phyloP scores from a whole-genome alignment of 2,888 invertebrate species.

The Lomographa bimaculata region DNA sequence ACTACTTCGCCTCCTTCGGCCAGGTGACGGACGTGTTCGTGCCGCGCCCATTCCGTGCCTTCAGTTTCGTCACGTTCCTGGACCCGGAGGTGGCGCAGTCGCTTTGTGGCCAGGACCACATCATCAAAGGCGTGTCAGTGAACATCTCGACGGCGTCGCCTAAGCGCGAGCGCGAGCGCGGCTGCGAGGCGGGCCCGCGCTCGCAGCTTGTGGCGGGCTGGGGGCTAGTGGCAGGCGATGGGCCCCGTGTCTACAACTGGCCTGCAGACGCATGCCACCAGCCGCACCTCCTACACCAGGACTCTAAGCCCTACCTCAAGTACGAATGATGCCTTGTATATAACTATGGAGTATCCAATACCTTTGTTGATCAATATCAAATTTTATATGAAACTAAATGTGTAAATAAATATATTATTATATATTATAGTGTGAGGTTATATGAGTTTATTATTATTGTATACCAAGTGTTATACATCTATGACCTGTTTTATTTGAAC shows the following conservation, averaged over 20 bases:
- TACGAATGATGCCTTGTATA: slow-evolving; percentile 62
- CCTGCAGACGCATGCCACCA: slow-evolving; percentile 48
- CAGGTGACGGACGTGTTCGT: slow-evolving; percentile 94
- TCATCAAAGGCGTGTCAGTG: slow-evolving; percentile 92
- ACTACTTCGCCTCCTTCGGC: slow-evolving; percentile 91
- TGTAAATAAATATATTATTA: slow-evolving; percentile 65
- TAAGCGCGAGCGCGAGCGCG: slow-evolving; percentile 86
- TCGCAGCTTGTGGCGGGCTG: slow-evolving; percentile 57
- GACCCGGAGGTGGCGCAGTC: slow-evolving; percentile 91
- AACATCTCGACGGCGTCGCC: slow-evolving; percentile 95
- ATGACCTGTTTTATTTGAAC: too few relatives aligned
- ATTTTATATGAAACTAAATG: slow-evolving; percentile 71
- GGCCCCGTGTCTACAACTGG: slow-evolving; percentile 53
- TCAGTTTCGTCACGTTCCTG: slow-evolving; percentile 92
- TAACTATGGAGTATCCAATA: slow-evolving; percentile 24
- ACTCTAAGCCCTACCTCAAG: slow-evolving; percentile 76
- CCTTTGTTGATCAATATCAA: slow-evolving; percentile 68
- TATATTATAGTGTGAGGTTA: slow-evolving; percentile 45
- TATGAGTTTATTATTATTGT: slow-evolving; percentile 3
- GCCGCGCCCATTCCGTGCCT: slow-evolving; percentile 92
- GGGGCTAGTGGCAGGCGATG: slow-evolving; percentile 65
- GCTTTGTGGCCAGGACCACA: slow-evolving; percentile 92
- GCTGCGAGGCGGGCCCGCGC: slow-evolving; percentile 27
- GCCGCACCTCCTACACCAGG: slow-evolving; percentile 41
- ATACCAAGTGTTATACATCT: too few relatives aligned